Conservation (phyloP, 1,140 invertebrate species). For the Drosophila malerkotliana region DNA sequence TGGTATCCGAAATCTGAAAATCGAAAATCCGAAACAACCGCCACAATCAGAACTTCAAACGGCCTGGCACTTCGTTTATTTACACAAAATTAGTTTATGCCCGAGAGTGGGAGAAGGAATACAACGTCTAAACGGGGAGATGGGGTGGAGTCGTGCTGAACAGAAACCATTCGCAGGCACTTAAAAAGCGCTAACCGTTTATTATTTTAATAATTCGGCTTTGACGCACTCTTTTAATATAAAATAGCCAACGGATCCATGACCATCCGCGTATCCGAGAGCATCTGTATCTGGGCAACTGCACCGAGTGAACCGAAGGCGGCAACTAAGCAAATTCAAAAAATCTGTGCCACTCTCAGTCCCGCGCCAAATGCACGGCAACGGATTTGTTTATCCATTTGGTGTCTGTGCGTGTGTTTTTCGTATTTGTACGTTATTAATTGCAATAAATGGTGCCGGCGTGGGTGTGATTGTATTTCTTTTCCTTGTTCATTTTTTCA, state of each 20-base stretch:
- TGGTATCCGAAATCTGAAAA: background rate
- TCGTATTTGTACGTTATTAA: conserved; percentile 66
- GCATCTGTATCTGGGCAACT: conserved; percentile 40
- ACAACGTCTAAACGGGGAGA: background rate
- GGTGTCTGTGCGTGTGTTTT: conserved; percentile 29
- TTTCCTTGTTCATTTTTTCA: background rate
- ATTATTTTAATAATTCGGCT: conserved; percentile 76
- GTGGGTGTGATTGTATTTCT: conserved; percentile 43
- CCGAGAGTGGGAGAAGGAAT: conserved; percentile 1
- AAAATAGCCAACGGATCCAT: conserved; percentile 4
- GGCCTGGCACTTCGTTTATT: conserved; percentile 65
- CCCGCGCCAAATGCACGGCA: conserved; percentile 51
- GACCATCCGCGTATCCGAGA: background rate
- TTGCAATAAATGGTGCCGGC: conserved; percentile 54
- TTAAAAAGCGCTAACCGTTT: conserved; percentile 72
- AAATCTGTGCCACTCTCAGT: conserved; percentile 19
- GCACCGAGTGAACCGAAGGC: conserved; percentile 47
- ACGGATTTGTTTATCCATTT: conserved; percentile 63
- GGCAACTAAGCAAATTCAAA: conserved; percentile 51
- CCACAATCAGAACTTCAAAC: conserved; percentile 66
- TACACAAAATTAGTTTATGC: conserved; percentile 76
- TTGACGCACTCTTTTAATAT: conserved; percentile 55
- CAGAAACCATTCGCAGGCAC: conserved; percentile 58
- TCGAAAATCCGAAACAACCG: conserved; percentile 43
- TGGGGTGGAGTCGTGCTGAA: background rate